Evolutionary conservation across 2,113 vertebrate genomes (phyloP).

Genomic region (Heptranchias perlo): DNA sequence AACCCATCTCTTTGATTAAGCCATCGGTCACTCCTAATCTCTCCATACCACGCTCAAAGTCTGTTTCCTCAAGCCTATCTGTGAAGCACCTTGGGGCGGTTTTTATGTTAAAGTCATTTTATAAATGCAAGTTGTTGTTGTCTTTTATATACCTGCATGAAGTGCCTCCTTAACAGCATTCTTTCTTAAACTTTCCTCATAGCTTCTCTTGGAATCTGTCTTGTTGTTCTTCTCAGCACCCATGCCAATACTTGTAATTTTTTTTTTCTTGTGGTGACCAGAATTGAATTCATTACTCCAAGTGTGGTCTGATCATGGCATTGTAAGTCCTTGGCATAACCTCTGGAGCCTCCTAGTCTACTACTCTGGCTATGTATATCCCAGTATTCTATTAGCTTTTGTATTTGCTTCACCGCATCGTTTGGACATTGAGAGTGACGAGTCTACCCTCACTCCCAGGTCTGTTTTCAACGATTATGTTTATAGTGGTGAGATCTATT

Average conservation of each 20-base stretch:
- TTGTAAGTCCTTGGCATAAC: not conserved
- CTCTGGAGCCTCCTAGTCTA: not conserved
- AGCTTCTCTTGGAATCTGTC: not conserved
- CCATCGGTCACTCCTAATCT: not conserved
- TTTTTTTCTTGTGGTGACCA: not conserved
- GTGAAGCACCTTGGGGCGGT: not conserved
- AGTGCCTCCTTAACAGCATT: not conserved
- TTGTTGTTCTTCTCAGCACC: not conserved
- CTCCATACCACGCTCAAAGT: too few relatives aligned
- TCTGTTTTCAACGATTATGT: not conserved
- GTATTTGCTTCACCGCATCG: not conserved
- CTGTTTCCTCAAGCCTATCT: not conserved
- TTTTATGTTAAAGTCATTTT: not conserved
- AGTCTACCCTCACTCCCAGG: not conserved
- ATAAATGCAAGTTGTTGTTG: not conserved
- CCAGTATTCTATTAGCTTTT: not conserved
- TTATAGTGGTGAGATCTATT: not conserved
- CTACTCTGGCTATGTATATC: not conserved
- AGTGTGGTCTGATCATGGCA: not conserved
- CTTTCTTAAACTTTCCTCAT: not conserved
- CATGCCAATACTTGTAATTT: not conserved
- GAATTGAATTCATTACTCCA: not conserved
- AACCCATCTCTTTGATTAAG: not conserved
- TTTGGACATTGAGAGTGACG: not conserved
- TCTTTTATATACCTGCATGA: not conserved